phyloP scores from a whole-genome alignment of 2,888 invertebrate genomes.

The Campoplex capitator region DNA sequence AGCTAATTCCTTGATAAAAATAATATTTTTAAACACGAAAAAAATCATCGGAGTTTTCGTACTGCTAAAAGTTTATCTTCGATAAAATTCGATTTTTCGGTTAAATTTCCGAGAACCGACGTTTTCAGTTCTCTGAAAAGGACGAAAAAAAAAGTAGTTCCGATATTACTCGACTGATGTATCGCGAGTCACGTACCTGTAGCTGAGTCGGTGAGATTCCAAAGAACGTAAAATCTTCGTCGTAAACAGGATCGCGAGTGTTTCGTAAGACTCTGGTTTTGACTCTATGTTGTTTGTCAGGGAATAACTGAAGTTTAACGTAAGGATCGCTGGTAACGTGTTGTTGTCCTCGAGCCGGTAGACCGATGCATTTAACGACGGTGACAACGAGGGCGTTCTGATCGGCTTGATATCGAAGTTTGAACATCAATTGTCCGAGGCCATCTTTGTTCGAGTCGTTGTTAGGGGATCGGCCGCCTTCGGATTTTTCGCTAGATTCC shows the following conservation, averaged over 20 bases:
- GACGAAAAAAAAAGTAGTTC: too few species aligned
- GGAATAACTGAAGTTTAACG: slow-evolving; percentile 98
- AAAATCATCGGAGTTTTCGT: too few species aligned
- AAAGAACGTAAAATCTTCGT: slow-evolving; percentile 99
- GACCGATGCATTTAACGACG: slow-evolving; percentile 94
- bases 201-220: slow-evolving; percentile 95
- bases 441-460: slow-evolving; percentile 85
- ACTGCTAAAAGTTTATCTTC: too few species aligned
- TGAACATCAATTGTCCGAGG: slow-evolving; percentile 95
- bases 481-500: slow-evolving; percentile 87
- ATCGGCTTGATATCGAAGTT: slow-evolving; percentile 94
- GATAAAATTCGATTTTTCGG: too few species aligned
- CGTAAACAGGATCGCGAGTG: slow-evolving; percentile 98
- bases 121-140: too few species aligned
- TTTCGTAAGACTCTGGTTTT: slow-evolving; percentile 98
- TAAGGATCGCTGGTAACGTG: slow-evolving; percentile 97
- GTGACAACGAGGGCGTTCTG: slow-evolving; percentile 96
- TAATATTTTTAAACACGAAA: too few species aligned
- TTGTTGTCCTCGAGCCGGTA: slow-evolving; percentile 93
- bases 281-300: slow-evolving; percentile 98
- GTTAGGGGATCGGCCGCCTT: slow-evolving; percentile 75
- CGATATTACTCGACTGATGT: neutral
- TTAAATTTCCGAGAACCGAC: too few species aligned
- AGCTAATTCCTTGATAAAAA: too few species aligned
- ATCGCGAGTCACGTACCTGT: slow-evolving; percentile 82